A percentile compares a stretch with the other conserved stretches of the same genome.
phyloP scores from a whole-genome alignment of 2,797 vertebrate genomes.

The Euphonia xanthogaster region DNA sequence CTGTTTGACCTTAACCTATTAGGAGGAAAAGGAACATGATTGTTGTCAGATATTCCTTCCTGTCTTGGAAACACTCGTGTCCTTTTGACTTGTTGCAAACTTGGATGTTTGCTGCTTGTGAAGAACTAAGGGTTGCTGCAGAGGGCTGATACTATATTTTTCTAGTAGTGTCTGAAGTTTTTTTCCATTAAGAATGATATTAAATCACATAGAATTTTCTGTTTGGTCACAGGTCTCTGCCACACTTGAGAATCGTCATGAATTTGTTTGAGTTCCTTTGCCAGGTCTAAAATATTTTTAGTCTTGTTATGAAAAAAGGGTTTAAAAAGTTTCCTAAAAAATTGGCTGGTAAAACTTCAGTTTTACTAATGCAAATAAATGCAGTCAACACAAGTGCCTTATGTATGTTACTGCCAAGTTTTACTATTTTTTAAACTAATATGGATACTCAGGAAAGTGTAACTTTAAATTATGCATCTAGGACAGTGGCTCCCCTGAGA shows the following conservation, averaged over 20 bases:
- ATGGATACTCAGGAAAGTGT: background rate
- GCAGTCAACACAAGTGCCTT: background rate
- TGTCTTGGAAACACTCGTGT: background rate
- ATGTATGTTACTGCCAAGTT: background rate
- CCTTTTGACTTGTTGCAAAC: background rate
- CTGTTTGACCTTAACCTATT: background rate
- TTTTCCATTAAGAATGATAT: background rate
- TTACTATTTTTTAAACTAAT: background rate
- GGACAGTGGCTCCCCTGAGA: background rate
- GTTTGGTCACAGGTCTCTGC: background rate
- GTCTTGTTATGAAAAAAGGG: background rate
- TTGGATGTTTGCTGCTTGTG: background rate
- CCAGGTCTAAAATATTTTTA: background rate
- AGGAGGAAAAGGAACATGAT: background rate
- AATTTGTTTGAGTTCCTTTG: background rate
- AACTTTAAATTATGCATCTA: background rate
- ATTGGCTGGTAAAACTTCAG: background rate
- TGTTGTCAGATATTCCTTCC: background rate
- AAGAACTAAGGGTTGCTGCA: background rate
- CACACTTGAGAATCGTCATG: background rate
- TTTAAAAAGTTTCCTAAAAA: background rate
- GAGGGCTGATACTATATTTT: background rate
- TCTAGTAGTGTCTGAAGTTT: background rate
- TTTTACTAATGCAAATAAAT: background rate
- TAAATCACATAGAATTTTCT: background rate